These are phyloP conservation scores for Drosophila suzukii DNA, from an alignment of 1,140 invertebrate genomes.

Conservation along the genomic window DNA sequence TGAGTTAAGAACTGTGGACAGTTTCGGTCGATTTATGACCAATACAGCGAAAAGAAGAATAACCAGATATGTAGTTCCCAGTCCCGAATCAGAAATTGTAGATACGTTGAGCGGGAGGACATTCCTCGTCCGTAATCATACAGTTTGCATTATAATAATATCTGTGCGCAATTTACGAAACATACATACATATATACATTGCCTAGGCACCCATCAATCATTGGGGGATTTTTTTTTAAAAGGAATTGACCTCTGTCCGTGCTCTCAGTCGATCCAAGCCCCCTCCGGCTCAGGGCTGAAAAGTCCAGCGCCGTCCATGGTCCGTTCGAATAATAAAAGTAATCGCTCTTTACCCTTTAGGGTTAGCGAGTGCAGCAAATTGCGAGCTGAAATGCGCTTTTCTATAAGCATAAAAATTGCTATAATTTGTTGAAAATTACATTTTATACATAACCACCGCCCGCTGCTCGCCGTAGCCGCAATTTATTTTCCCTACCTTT, in stretches of 20 bases:
- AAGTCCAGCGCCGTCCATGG: slow-evolving; percentile 11
- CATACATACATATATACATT: slow-evolving; percentile 54
- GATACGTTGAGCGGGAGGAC: slow-evolving; percentile 29
- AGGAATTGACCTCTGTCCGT: slow-evolving; percentile 64
- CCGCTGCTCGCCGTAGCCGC: slow-evolving; percentile 6
- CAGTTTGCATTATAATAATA: slow-evolving; percentile 79
- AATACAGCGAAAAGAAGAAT: slow-evolving; percentile 4
- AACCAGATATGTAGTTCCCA: background rate
- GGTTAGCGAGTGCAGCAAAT: slow-evolving; percentile 79
- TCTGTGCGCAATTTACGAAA: slow-evolving; percentile 58
- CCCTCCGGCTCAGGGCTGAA: slow-evolving; percentile 35
- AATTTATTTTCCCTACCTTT: slow-evolving; percentile 49
- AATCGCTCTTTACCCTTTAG: slow-evolving; percentile 84
- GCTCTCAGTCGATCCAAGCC: slow-evolving; percentile 7
- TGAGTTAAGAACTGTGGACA: slow-evolving; percentile 82
- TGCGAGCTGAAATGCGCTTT: slow-evolving; percentile 72
- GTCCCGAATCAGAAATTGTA: background rate
- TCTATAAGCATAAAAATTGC: slow-evolving; percentile 84
- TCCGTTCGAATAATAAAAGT: slow-evolving; percentile 78
- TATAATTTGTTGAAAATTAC: slow-evolving; percentile 83
- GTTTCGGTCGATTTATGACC: slow-evolving; percentile 68
- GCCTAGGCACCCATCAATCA: slow-evolving; percentile 81
- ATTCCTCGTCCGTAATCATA: slow-evolving; percentile 69
- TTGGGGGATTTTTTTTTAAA: slow-evolving; percentile 48
- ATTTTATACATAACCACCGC: slow-evolving; percentile 76